Evolutionary conservation across 2,797 vertebrate genomes (phyloP).

Genomic region (Sylvilagus floridanus): DNA sequence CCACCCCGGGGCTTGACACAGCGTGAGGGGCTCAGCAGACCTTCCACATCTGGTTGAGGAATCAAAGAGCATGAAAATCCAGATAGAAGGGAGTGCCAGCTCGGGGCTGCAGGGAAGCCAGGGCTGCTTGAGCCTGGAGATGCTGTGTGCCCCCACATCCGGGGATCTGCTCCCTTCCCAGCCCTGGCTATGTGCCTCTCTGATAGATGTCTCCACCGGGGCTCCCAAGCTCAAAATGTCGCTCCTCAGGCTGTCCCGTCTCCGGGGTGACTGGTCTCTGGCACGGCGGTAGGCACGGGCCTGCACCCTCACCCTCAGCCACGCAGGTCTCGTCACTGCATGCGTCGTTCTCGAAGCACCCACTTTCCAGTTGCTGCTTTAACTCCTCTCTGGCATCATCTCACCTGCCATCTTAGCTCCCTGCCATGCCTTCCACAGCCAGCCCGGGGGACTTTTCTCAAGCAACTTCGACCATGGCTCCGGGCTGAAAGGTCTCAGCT

Average conservation of each 20-base stretch:
- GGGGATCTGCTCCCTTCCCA: rapidly evolving
- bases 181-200: background rate
- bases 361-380: background rate
- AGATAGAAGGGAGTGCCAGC: background rate
- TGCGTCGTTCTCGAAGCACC: background rate
- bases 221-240: background rate
- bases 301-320: too few relatives aligned
- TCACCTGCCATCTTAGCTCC: background rate
- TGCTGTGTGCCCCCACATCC: background rate
- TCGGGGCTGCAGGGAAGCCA: background rate
- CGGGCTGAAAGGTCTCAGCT: background rate
- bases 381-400: background rate
- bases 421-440: rapidly evolving
- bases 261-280: background rate
- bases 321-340: rapidly evolving
- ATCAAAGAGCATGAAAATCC: background rate
- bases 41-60: background rate
- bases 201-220: background rate
- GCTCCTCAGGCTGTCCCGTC: background rate
- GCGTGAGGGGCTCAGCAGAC: background rate
- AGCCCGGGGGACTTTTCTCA: background rate
- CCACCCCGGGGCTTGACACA: background rate
- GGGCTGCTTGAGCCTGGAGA: background rate
- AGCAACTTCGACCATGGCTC: background rate
- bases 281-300: background rate